Conservation (phyloP, 2,888 invertebrate species). For the Habrosyne pyritoides region DNA sequence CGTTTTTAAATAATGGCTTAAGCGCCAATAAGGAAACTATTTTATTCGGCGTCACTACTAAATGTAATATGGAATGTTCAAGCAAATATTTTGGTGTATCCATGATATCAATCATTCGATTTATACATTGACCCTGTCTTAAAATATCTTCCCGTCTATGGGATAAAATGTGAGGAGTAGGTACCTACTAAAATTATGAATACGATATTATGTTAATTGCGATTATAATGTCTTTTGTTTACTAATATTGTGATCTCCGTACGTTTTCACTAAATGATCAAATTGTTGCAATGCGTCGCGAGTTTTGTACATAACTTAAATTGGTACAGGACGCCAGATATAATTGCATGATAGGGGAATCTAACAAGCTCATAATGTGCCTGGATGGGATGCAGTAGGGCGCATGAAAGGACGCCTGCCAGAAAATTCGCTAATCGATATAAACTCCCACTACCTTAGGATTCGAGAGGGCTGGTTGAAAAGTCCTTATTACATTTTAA, state of each 20-base stretch:
- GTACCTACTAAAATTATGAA: not conserved
- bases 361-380: constrained; percentile 20
- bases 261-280: not conserved
- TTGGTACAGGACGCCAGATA: not conserved
- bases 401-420: constrained; percentile 68
- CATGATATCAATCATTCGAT: not conserved
- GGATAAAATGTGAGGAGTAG: not conserved
- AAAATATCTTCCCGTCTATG: too few relatives aligned
- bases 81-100: not conserved
- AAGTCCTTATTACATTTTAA: not conserved
- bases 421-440: constrained; percentile 65
- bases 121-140: not conserved
- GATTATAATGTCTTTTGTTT: too few relatives aligned
- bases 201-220: not conserved
- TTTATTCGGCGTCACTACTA: not conserved
- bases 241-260: not conserved
- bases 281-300: not conserved
- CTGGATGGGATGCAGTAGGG: constrained; percentile 49
- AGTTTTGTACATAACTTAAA: not conserved
- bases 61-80: not conserved
- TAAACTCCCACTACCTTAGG: constrained; percentile 29
- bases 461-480: constrained; percentile 3
- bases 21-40: not conserved
- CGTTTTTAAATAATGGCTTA: not conserved
- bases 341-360: constrained; percentile 14